Percentiles rank a stretch among this genome's conserved stretches.
These are phyloP conservation scores for Anas platyrhynchos DNA, from an alignment of 2,113 vertebrate species.

Conservation along the genomic window DNA sequence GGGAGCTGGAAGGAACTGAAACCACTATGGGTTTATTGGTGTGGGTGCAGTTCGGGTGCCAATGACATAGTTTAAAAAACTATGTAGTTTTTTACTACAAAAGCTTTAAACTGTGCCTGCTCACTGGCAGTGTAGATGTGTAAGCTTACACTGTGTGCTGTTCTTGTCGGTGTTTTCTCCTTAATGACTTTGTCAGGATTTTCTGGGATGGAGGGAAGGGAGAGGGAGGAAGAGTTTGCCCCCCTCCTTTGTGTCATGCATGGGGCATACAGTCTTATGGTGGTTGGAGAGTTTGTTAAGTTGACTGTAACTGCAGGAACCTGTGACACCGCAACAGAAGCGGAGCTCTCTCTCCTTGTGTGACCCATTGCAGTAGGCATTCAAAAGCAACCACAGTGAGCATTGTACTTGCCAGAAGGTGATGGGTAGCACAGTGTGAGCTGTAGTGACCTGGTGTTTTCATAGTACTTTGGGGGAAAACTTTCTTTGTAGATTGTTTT, in stretches of 20 bases:
- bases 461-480: neutral
- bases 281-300: neutral
- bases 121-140: neutral
- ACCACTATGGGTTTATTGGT: neutral
- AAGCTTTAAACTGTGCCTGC: neutral
- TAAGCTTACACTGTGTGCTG: neutral
- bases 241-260: neutral
- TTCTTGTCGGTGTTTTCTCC: neutral
- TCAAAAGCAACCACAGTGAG: neutral
- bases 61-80: neutral
- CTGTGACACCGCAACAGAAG: neutral
- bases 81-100: no score
- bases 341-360: neutral
- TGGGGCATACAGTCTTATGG: neutral
- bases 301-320: neutral
- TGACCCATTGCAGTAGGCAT: neutral
- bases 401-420: neutral
- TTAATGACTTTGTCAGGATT: neutral
- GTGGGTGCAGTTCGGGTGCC: accelerated
- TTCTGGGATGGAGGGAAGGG: neutral
- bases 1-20: neutral
- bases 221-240: neutral
- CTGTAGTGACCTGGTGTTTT: neutral
- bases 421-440: neutral
- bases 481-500: neutral